phyloP scores from a whole-genome alignment of 2,113 vertebrate genomes.

The Seriola aureovittata region DNA sequence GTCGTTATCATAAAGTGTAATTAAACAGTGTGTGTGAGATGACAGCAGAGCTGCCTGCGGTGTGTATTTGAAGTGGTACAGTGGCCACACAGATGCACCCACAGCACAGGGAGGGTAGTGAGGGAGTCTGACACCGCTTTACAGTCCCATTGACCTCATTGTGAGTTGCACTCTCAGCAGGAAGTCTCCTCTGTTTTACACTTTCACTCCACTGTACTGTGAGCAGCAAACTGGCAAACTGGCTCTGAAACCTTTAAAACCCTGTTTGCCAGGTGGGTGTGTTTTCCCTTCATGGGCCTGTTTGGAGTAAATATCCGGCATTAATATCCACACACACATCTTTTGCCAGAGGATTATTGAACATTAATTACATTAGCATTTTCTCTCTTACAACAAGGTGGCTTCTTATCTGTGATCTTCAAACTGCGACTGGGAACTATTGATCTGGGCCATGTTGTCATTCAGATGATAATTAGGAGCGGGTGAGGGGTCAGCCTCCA shows the following conservation, averaged over 20 bases:
- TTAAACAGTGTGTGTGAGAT: conserved; percentile 28
- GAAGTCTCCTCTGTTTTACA: conserved; percentile 50
- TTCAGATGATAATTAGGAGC: conserved; percentile 96
- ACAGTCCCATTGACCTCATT: conserved; percentile 65
- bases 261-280: conserved; percentile 2
- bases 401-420: conserved; percentile 93
- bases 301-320: conserved; percentile 72
- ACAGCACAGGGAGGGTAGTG: conserved; percentile 30
- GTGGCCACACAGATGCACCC: conserved; percentile 29
- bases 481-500: conserved; percentile 92
- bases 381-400: conserved; percentile 85
- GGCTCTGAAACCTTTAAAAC: not conserved
- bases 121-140: conserved; percentile 46
- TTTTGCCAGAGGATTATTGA: conserved; percentile 76
- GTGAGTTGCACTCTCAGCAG: conserved; percentile 50
- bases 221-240: conserved; percentile 7
- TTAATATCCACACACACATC: conserved; percentile 68
- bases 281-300: conserved; percentile 5
- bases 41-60: conserved; percentile 35
- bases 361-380: conserved; percentile 85
- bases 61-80: conserved; percentile 10
- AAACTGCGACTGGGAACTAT: conserved; percentile 94
- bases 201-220: not conserved
- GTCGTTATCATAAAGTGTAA: conserved; percentile 22
- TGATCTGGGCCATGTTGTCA: conserved; percentile 96